Percentiles rank a stretch among this genome's conserved stretches.
Conservation (phyloP, 2,113 vertebrate species). For the human region DNA sequence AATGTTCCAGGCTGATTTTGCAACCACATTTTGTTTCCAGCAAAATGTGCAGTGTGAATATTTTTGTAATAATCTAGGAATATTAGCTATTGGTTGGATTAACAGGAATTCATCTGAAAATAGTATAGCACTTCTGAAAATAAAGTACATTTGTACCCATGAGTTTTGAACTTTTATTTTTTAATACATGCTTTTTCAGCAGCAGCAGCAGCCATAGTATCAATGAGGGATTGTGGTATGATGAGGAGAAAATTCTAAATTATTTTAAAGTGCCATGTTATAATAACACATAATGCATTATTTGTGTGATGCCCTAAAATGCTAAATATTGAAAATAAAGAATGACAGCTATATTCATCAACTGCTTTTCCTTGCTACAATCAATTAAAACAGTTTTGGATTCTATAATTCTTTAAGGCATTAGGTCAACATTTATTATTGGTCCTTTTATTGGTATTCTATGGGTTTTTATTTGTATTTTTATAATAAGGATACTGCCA, state of each 20-base stretch:
- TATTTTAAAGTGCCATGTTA: background rate
- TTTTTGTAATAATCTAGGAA: background rate
- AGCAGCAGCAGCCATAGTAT: background rate
- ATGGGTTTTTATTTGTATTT: background rate
- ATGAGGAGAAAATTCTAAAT: background rate
- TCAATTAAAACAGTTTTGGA: background rate
- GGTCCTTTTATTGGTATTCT: background rate
- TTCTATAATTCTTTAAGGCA: background rate
- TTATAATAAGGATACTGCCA: background rate
- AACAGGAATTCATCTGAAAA: conserved; percentile 40
- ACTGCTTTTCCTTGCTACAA: background rate
- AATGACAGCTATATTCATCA: background rate
- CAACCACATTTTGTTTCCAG: conserved; percentile 40
- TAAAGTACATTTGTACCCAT: background rate
- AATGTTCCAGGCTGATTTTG: conserved; percentile 35
- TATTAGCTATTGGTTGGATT: conserved; percentile 39
- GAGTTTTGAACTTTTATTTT: conserved; percentile 33
- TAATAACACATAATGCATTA: background rate
- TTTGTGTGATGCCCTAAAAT: background rate
- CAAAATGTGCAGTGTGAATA: background rate
- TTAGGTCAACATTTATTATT: background rate
- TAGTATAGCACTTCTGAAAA: background rate
- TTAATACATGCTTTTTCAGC: background rate
- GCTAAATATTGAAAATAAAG: background rate
- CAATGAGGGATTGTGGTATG: background rate